phyloP scores from a whole-genome alignment of 1,140 invertebrate genomes.

The Parapsyche elsis region DNA sequence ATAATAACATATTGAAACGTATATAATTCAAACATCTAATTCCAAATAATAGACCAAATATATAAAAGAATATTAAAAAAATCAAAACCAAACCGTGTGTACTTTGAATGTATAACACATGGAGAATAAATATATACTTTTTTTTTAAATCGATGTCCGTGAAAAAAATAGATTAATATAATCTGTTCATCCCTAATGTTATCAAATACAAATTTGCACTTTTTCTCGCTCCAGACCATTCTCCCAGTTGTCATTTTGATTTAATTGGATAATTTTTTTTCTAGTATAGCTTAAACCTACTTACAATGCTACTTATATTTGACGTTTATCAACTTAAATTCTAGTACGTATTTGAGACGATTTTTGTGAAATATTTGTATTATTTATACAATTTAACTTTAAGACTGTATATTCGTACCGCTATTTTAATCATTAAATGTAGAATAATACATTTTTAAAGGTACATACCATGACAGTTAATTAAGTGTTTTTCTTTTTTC shows the following conservation, averaged over 20 bases:
- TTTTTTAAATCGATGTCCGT: slow-evolving; percentile 26
- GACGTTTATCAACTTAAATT: slow-evolving; percentile 55
- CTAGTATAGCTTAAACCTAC: slow-evolving; percentile 48
- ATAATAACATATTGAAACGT: slow-evolving; percentile 9
- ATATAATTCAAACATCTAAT: slow-evolving; percentile 15
- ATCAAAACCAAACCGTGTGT: background rate
- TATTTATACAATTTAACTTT: slow-evolving; percentile 55
- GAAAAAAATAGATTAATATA: slow-evolving; percentile 43
- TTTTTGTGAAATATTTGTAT: slow-evolving; percentile 51
- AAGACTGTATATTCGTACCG: slow-evolving; percentile 53
- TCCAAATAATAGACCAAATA: slow-evolving; percentile 30
- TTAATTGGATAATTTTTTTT: slow-evolving; percentile 48
- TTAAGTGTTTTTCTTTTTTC: background rate
- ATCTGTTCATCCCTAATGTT: slow-evolving; percentile 35
- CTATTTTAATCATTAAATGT: slow-evolving; percentile 36
- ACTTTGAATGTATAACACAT: background rate
- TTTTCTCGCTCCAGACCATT: slow-evolving; percentile 49
- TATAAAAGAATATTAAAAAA: slow-evolving; percentile 31
- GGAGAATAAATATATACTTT: background rate
- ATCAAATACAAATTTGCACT: slow-evolving; percentile 55
- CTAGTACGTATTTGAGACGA: slow-evolving; percentile 57
- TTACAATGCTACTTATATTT: slow-evolving; percentile 52
- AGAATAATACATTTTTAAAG: slow-evolving; percentile 43
- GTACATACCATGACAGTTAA: slow-evolving; percentile 43
- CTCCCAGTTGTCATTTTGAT: slow-evolving; percentile 46